A percentile compares a stretch with the other conserved stretches of the same genome.
Conservation (phyloP, 1,140 invertebrate genomes). For the Zaprionus africanus region DNA sequence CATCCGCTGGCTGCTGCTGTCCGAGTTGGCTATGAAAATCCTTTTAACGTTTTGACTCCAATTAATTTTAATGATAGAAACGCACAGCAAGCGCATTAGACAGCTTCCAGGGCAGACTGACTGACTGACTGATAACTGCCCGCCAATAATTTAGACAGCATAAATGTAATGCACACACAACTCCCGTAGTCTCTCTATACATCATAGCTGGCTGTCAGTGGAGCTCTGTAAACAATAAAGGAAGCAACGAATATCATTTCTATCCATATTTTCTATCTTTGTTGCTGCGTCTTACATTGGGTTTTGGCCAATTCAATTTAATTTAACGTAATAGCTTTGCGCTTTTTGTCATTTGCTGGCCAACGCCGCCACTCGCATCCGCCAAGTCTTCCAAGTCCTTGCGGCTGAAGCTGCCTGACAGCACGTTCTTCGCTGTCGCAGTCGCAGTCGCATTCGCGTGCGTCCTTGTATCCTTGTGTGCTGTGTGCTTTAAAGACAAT, state of each 20-base stretch:
- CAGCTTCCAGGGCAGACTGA: conserved; percentile 28
- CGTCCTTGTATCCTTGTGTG: conserved; percentile 12
- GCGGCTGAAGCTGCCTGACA: not conserved
- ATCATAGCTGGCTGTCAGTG: not conserved
- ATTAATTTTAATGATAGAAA: conserved; percentile 84
- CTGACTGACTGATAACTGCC: conserved; percentile 12
- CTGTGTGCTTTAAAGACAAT: conserved; percentile 49
- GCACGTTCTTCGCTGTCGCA: not conserved
- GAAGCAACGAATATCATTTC: conserved; percentile 13
- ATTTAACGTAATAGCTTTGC: conserved; percentile 83
- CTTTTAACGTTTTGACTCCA: conserved; percentile 82
- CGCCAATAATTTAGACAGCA: conserved; percentile 38
- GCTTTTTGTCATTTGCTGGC: conserved; percentile 79
- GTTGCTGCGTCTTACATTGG: conserved; percentile 54
- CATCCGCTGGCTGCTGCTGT: not conserved
- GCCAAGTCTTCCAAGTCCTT: conserved; percentile 52
- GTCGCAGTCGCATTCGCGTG: not conserved
- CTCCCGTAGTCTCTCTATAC: not conserved
- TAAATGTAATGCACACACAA: conserved; percentile 25
- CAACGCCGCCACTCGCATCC: conserved; percentile 62
- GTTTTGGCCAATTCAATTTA: conserved; percentile 81
- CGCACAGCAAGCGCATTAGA: conserved; percentile 53
- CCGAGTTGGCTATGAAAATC: conserved; percentile 62
- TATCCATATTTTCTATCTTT: conserved; percentile 34
- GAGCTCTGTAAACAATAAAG: conserved; percentile 12